Evolutionary conservation across 2,113 vertebrate species (phyloP).

Genomic region (Tympanuchus pallidicinctus): DNA sequence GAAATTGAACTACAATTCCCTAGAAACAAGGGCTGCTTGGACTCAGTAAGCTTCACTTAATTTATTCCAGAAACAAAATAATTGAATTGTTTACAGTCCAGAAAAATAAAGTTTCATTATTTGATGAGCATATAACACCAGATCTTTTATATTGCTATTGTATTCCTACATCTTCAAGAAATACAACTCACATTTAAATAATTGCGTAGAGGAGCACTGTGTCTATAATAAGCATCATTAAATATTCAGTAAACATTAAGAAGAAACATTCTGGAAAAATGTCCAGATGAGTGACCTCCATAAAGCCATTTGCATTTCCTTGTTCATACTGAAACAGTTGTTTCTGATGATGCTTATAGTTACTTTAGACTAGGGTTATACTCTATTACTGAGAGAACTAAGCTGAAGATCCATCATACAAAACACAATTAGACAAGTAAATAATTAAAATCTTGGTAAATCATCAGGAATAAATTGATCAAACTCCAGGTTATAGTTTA

Average conservation of each 20-base stretch:
- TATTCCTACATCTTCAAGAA: constrained; percentile 18
- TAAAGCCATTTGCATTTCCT: constrained; percentile 15
- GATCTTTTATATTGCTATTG: constrained; percentile 24
- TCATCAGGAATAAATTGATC: background rate
- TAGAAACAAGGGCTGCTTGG: constrained; percentile 74
- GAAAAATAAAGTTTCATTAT: constrained; percentile 51
- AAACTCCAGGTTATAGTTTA: background rate
- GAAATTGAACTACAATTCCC: constrained; percentile 84
- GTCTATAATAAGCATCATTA: constrained; percentile 8
- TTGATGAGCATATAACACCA: constrained; percentile 51
- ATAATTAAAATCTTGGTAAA: constrained; percentile 39
- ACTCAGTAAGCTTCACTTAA: constrained; percentile 79
- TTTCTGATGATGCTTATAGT: constrained; percentile 18
- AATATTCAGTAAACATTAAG: constrained; percentile 34
- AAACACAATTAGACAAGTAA: constrained; percentile 33
- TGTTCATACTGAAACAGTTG: background rate
- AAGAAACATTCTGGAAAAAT: background rate
- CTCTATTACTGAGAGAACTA: background rate
- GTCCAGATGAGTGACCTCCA: constrained; percentile 20
- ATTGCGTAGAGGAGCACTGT: background rate
- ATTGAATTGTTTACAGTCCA: constrained; percentile 76
- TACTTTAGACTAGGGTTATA: constrained; percentile 44
- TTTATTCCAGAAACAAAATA: constrained; percentile 82
- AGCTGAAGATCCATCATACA: background rate
- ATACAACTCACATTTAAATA: constrained; percentile 26